phyloP scores from a whole-genome alignment of 2,113 vertebrate genomes.

The Carassius carassius region DNA sequence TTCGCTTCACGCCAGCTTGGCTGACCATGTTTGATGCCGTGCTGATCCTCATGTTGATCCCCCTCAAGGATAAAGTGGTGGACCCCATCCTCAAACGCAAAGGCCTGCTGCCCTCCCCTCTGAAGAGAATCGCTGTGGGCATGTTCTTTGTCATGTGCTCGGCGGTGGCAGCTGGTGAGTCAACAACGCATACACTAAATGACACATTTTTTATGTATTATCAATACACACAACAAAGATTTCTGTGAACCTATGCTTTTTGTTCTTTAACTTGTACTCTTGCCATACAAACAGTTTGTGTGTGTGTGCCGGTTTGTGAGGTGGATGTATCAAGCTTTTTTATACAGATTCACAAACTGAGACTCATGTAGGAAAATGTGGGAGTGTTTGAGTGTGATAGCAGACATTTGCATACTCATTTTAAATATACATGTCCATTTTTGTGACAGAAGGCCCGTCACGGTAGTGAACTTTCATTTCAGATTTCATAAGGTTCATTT shows the following conservation, averaged over 20 bases:
- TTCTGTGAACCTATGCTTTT: background rate
- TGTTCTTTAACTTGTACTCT: background rate
- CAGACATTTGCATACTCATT: background rate
- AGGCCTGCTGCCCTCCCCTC: slow-evolving; percentile 87
- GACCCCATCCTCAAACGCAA: slow-evolving; percentile 86
- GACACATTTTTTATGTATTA: background rate
- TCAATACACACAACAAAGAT: slow-evolving; percentile 16
- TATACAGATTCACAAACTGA: slow-evolving; percentile 2
- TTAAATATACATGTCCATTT: background rate
- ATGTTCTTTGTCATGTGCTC: slow-evolving; percentile 99
- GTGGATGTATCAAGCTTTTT: background rate
- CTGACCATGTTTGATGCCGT: slow-evolving; percentile 97
- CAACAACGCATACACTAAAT: background rate
- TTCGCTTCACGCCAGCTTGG: slow-evolving; percentile 90
- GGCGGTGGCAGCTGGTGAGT: slow-evolving; percentile 91
- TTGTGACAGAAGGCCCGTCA: background rate
- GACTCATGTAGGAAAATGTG: background rate
- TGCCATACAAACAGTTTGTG: background rate
- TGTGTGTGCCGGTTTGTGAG: background rate
- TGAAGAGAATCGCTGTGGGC: slow-evolving; percentile 95
- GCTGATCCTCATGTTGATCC: slow-evolving; percentile 93
- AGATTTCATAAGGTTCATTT: slow-evolving; percentile 23
- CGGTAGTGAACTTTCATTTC: slow-evolving; percentile 8
- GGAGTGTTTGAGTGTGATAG: background rate
- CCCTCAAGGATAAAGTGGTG: slow-evolving; percentile 92